phyloP scores from a whole-genome alignment of 1,140 invertebrate species.

The Rhagoletis zephyria region DNA sequence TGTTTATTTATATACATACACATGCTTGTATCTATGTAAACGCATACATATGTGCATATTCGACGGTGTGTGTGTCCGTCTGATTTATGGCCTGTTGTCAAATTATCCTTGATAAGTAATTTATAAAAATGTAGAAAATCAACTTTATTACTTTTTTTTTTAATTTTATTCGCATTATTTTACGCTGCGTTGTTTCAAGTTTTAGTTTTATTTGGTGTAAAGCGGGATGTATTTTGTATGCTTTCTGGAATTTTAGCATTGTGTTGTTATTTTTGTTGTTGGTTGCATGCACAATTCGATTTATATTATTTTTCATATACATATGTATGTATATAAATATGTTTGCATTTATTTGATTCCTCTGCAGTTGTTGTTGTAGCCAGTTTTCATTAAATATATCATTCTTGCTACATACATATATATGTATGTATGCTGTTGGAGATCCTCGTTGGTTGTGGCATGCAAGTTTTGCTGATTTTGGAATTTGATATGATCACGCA shows the following conservation, averaged over 20 bases:
- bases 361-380: background rate
- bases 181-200: slow-evolving; percentile 15
- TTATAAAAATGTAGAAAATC: slow-evolving; percentile 39
- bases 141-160: slow-evolving; percentile 26
- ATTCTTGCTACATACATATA: background rate
- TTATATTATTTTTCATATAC: slow-evolving; percentile 13
- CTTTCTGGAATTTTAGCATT: background rate
- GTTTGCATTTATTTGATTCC: background rate
- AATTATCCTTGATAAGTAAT: slow-evolving; percentile 58
- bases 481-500: slow-evolving; percentile 47
- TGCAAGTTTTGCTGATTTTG: slow-evolving; percentile 39
- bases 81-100: slow-evolving; percentile 54
- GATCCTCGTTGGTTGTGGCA: slow-evolving; percentile 29
- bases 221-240: background rate
- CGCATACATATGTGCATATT: background rate
- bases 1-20: background rate
- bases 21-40: background rate
- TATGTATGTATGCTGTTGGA: background rate
- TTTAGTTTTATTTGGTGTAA: background rate
- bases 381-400: slow-evolving; percentile 38
- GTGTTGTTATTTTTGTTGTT: background rate
- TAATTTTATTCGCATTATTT: background rate
- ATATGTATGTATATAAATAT: background rate
- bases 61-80: background rate
- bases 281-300: background rate